These are phyloP conservation scores for Pantherophis guttatus DNA, from an alignment of 2,113 vertebrate genomes.

Conservation along the genomic window DNA sequence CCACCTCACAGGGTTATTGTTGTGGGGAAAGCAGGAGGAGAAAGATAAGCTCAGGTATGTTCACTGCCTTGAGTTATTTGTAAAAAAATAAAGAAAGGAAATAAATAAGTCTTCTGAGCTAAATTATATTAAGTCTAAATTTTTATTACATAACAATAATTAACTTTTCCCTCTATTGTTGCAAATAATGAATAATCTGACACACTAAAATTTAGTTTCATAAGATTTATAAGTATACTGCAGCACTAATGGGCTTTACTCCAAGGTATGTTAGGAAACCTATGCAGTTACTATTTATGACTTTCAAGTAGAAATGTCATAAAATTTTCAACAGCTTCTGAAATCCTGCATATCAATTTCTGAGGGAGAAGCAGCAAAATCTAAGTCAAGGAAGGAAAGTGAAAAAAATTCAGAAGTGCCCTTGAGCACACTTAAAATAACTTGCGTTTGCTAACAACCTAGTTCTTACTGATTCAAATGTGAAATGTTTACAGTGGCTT, in stretches of 20 bases:
- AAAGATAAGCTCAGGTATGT: background rate
- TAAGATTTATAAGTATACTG: background rate
- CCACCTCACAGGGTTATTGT: background rate
- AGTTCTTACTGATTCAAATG: background rate
- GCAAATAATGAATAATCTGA: slow-evolving; percentile 40
- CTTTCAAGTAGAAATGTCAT: slow-evolving; percentile 47
- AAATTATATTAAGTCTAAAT: background rate
- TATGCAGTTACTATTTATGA: background rate
- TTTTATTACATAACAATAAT: slow-evolving; percentile 54
- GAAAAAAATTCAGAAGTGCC: slow-evolving; percentile 31
- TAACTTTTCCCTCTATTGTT: slow-evolving; percentile 48
- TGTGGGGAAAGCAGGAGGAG: background rate
- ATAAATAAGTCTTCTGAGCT: background rate
- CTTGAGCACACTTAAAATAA: slow-evolving; percentile 51
- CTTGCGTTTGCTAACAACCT: slow-evolving; percentile 24
- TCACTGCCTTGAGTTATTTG: background rate
- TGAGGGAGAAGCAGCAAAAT: slow-evolving; percentile 34
- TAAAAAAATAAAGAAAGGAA: background rate
- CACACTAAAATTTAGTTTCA: background rate
- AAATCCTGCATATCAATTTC: slow-evolving; percentile 39
- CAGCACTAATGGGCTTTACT: slow-evolving; percentile 41
- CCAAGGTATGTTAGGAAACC: slow-evolving; percentile 36
- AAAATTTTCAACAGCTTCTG: slow-evolving; percentile 43
- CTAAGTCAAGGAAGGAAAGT: slow-evolving; percentile 30
- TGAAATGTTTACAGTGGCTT: background rate